phyloP scores from a whole-genome alignment of 1,140 invertebrate genomes.

The Neuroterus valhalla region DNA sequence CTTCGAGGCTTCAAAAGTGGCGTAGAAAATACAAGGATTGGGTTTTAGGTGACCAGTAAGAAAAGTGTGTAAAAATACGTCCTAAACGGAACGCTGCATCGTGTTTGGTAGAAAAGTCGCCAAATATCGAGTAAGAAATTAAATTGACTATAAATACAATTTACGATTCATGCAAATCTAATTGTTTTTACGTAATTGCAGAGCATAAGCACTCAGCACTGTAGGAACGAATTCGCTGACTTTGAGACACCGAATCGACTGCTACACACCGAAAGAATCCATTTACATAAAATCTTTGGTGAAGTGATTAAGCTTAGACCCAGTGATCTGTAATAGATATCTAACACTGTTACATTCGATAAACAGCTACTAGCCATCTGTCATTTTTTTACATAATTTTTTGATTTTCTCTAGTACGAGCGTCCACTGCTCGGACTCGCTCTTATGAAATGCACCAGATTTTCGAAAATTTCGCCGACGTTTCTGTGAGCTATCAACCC shows the following conservation, averaged over 20 bases:
- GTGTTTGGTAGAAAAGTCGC: slow-evolving; percentile 8
- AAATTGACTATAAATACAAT: slow-evolving; percentile 27
- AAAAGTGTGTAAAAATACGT: slow-evolving; percentile 24
- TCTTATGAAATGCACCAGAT: slow-evolving; percentile 67
- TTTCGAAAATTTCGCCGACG: slow-evolving; percentile 45
- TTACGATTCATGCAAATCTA: slow-evolving; percentile 16
- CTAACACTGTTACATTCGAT: slow-evolving; percentile 51
- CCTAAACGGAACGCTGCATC: slow-evolving; percentile 13
- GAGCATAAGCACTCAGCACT: slow-evolving; percentile 28
- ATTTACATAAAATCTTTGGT: slow-evolving; percentile 70
- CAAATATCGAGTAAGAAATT: slow-evolving; percentile 29
- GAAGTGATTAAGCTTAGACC: slow-evolving; percentile 59
- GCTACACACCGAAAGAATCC: slow-evolving; percentile 43
- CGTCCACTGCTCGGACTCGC: slow-evolving; percentile 52
- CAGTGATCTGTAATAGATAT: slow-evolving; percentile 55
- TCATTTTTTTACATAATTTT: slow-evolving; percentile 66
- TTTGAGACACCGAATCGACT: slow-evolving; percentile 29
- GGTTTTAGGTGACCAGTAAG: background rate
- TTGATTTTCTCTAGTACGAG: slow-evolving; percentile 60
- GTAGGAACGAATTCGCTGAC: slow-evolving; percentile 26
- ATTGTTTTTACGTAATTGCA: slow-evolving; percentile 6
- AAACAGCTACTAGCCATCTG: slow-evolving; percentile 63
- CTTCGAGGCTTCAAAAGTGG: slow-evolving; percentile 10
- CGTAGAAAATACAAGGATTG: background rate
- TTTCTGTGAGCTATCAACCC: slow-evolving; percentile 58